Percentiles rank a stretch among this genome's conserved stretches.
Evolutionary conservation across 2,797 vertebrate genomes (phyloP).

Genomic region (Protonibea diacanthus): DNA sequence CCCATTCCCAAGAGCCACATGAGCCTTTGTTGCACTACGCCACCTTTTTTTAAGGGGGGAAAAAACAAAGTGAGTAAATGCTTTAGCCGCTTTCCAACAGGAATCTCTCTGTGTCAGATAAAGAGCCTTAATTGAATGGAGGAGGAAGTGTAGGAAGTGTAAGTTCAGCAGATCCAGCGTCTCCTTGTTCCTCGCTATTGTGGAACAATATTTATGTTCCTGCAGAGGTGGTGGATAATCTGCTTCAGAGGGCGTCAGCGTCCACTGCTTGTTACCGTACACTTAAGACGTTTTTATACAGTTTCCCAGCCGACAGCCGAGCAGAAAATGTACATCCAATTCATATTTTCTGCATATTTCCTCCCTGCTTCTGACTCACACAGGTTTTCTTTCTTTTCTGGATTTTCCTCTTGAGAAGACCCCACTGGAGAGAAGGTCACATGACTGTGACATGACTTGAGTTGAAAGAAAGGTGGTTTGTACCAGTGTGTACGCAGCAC

Average conservation of each 20-base stretch:
- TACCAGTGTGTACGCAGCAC: not conserved
- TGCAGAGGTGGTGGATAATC: conserved; percentile 58
- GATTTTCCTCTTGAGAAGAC: conserved; percentile 11
- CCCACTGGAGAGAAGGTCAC: conserved; percentile 15
- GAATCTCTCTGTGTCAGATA: conserved; percentile 80
- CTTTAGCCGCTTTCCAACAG: conserved; percentile 74
- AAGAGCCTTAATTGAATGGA: conserved; percentile 83
- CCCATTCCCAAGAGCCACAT: conserved; percentile 28
- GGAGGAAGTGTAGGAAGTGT: conserved; percentile 84
- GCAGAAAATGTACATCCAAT: conserved; percentile 33
- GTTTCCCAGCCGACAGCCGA: conserved; percentile 21
- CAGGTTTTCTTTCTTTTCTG: conserved; percentile 16
- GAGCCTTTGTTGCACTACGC: conserved; percentile 70
- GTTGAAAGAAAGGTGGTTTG: conserved; percentile 15
- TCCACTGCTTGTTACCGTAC: conserved; percentile 25
- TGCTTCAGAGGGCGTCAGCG: conserved; percentile 52
- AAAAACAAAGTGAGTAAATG: conserved; percentile 63
- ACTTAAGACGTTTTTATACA: conserved; percentile 14
- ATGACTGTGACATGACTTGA: conserved; percentile 18
- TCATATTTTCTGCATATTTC: conserved; percentile 33
- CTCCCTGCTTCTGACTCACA: conserved; percentile 13
- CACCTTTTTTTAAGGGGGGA: conserved; percentile 43
- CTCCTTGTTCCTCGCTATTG: conserved; percentile 61
- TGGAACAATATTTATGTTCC: conserved; percentile 79
- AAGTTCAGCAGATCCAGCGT: conserved; percentile 74